phyloP scores from a whole-genome alignment of 2,113 vertebrate genomes.

The Prionailurus bengalensis region DNA sequence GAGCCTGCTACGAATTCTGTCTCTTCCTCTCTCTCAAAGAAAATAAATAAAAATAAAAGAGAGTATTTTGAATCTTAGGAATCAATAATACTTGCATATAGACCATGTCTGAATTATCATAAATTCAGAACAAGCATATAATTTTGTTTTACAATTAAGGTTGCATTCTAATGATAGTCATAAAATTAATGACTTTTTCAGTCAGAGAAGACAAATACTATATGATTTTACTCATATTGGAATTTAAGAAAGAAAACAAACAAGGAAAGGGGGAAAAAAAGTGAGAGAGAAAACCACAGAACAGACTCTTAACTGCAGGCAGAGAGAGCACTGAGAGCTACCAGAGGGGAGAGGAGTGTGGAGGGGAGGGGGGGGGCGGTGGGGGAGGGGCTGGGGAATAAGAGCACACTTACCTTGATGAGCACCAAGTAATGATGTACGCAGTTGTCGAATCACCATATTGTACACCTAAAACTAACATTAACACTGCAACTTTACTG shows the following conservation, averaged over 20 bases:
- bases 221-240: background rate
- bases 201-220: background rate
- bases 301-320: background rate
- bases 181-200: conserved; percentile 12
- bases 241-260: background rate
- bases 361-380: background rate
- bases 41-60: background rate
- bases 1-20: background rate
- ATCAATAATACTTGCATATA: background rate
- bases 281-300: background rate
- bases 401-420: background rate
- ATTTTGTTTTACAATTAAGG: conserved; percentile 31
- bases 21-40: background rate
- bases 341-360: background rate
- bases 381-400: background rate
- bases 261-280: background rate
- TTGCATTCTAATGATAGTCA: background rate
- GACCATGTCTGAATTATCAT: background rate
- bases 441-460: background rate
- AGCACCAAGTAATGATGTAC: background rate
- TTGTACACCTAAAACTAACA: background rate
- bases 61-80: background rate
- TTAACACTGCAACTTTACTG: background rate
- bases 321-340: background rate
- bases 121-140: background rate